phyloP scores from a whole-genome alignment of 1,140 invertebrate species.

The Lordiphosa mommai region DNA sequence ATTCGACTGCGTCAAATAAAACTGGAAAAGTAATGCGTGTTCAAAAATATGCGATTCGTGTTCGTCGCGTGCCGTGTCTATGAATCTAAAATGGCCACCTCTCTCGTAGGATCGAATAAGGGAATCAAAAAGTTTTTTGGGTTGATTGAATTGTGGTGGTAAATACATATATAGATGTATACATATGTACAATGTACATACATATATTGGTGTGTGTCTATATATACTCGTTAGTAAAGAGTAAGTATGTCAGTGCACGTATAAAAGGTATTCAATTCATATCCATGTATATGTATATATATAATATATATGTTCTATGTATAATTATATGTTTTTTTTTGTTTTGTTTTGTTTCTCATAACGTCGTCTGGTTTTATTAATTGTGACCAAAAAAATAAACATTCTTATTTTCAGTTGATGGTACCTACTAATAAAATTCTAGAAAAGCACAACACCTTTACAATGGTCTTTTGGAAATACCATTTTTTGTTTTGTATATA shows the following conservation, averaged over 20 bases:
- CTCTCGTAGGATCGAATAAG: neutral
- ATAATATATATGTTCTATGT: neutral
- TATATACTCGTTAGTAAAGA: conserved; percentile 46
- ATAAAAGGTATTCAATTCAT: conserved; percentile 76
- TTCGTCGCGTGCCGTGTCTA: too few relatives aligned
- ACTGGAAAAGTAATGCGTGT: too few relatives aligned
- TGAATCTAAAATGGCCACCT: too few relatives aligned
- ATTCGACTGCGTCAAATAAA: too few relatives aligned
- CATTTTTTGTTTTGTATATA: conserved; percentile 41
- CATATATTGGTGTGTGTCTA: conserved; percentile 30
- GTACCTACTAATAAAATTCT: conserved; percentile 77
- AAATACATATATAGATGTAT: conserved; percentile 35
- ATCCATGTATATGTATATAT: conserved; percentile 46
- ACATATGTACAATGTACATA: too few relatives aligned
- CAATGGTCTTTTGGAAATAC: conserved; percentile 79
- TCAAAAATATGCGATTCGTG: too few relatives aligned
- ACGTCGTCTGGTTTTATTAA: conserved; percentile 36
- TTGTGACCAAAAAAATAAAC: conserved; percentile 73
- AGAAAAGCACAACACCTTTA: conserved; percentile 80
- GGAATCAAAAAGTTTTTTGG: conserved; percentile 6
- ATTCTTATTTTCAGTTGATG: conserved; percentile 42
- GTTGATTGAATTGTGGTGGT: conserved; percentile 61
- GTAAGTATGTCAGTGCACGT: conserved; percentile 74
- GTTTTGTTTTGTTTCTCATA: conserved; percentile 44
- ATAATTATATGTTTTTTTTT: conserved; percentile 33